Evolutionary conservation across 1,140 invertebrate genomes (phyloP), one percentile per base, ranked within the genome.

Genomic region (Drosophila pachea): DNA sequence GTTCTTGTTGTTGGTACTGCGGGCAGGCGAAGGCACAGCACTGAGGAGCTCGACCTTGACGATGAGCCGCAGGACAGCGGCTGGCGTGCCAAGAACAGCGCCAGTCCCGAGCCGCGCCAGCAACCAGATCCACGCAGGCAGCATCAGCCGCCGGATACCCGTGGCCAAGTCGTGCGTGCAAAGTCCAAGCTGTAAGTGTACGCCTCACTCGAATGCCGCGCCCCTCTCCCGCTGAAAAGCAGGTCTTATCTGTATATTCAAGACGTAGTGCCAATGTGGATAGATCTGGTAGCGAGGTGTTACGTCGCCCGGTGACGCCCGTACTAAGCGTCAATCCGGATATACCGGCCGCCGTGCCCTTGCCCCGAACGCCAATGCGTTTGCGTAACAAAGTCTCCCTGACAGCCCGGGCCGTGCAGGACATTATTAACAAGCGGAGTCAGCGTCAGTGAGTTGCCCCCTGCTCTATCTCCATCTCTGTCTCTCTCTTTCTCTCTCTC

Each of bases 291-390:
- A 82, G 72, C 38, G 69, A 87, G 47, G 32, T 54, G 45, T 48
- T 64, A 22, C 83, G 87, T 63, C 87, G 87, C 35, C 81, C 87
- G 22, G 63, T 88, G 35, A 88, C 87, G 58, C 87, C 87, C n/a
- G 77, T 83, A 22, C 68, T 88, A 40, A 74, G 63, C 40, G 79
- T 76, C 5, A 78, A 84, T 66, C 71, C 87, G 16, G 83, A 88
- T 72, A 66, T 84, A 36, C 77, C 81, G 38, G 77, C 77, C 29
- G 87, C 87, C 35, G 48, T 72, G 60, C 87, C 87, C 22, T 54
- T 86, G 77, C 87, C 87, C 32, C 74, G 87, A 48, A 88, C 87
- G 59, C 87, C 87, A 6, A 86, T 88, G 64, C 83, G 87, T 54
- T 68, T 88, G 68, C 73, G 68, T 40, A 87, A 68, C 70, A 76